Evolutionary conservation across 2,113 vertebrate species (phyloP).

Genomic region (Aegithalos caudatus): DNA sequence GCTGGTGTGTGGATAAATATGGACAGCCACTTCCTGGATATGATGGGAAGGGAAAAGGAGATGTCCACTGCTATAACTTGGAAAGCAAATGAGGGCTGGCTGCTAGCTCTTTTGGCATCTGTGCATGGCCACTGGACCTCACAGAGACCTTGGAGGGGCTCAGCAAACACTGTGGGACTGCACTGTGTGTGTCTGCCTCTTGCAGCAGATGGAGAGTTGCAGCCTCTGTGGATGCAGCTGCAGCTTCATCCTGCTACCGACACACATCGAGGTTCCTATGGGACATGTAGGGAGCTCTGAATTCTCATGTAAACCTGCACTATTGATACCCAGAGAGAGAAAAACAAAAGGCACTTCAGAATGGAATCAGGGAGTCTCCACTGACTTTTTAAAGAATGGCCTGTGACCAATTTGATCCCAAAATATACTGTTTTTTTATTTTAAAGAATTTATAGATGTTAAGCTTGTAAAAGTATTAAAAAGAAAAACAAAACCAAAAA

Average conservation of each 20-base stretch:
- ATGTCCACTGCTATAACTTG: constrained; percentile 81
- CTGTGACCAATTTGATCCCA: constrained; percentile 52
- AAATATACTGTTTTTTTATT: background rate
- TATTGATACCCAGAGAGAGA: constrained; percentile 73
- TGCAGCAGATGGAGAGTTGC: background rate
- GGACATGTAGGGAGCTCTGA: background rate
- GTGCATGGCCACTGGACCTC: background rate
- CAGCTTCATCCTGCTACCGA: background rate
- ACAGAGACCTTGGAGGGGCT: constrained; percentile 37
- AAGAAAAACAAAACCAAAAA: background rate
- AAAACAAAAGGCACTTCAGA: constrained; percentile 32
- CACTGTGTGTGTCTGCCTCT: background rate
- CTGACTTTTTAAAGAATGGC: constrained; percentile 70
- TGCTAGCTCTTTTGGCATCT: constrained; percentile 25
- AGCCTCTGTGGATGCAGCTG: background rate
- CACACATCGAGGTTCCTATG: background rate
- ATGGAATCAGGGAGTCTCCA: constrained; percentile 78
- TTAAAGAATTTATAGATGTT: background rate
- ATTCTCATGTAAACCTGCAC: constrained; percentile 70
- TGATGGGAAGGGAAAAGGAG: constrained; percentile 79
- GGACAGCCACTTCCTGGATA: constrained; percentile 87
- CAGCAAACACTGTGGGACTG: background rate
- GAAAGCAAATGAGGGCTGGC: constrained; percentile 80
- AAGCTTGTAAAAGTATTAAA: background rate
- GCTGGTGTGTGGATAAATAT: constrained; percentile 96